Evolutionary conservation across 2,888 invertebrate genomes (phyloP).

Genomic region (Drosophila pseudotakahashii): DNA sequence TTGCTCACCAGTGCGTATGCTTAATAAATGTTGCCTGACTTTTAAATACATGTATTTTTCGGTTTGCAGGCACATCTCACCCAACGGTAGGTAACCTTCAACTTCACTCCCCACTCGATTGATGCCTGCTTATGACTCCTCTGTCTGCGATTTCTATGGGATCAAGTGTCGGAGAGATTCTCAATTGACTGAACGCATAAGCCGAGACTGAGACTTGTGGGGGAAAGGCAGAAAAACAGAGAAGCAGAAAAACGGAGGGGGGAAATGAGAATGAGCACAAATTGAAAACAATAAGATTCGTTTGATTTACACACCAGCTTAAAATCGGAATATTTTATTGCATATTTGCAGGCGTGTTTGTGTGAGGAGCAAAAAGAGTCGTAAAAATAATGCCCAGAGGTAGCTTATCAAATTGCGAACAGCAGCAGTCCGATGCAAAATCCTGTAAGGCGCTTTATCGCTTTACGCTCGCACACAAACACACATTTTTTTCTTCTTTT

Average conservation of each 20-base stretch:
- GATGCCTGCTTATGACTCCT: background rate
- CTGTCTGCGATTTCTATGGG: slow-evolving; percentile 7
- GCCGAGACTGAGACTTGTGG: background rate
- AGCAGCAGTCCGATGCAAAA: slow-evolving; percentile 73
- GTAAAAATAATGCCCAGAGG: slow-evolving; percentile 75
- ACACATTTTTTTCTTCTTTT: slow-evolving; percentile 6
- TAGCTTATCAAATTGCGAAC: slow-evolving; percentile 77
- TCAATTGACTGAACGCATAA: slow-evolving; percentile 14
- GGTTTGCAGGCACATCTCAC: background rate
- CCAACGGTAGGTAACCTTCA: slow-evolving; percentile 3
- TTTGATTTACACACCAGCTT: slow-evolving; percentile 75
- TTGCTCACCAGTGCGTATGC: slow-evolving; percentile 37
- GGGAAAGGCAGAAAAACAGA: background rate
- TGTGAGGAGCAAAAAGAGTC: slow-evolving; percentile 59
- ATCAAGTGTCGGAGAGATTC: slow-evolving; percentile 19
- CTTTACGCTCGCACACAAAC: slow-evolving; percentile 22
- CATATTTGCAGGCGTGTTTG: slow-evolving; percentile 61
- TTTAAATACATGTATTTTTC: slow-evolving; percentile 10
- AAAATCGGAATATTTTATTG: slow-evolving; percentile 74
- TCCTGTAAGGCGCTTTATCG: slow-evolving; percentile 78
- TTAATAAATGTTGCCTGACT: slow-evolving; percentile 17
- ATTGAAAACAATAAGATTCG: slow-evolving; percentile 69
- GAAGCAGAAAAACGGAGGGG: background rate
- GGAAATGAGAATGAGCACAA: slow-evolving; percentile 20
- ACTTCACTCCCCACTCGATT: slow-evolving; percentile 1